Base-by-base conservation (phyloP, 2,797 vertebrate genomes). In the Sebastolobus alascanus region DNA sequence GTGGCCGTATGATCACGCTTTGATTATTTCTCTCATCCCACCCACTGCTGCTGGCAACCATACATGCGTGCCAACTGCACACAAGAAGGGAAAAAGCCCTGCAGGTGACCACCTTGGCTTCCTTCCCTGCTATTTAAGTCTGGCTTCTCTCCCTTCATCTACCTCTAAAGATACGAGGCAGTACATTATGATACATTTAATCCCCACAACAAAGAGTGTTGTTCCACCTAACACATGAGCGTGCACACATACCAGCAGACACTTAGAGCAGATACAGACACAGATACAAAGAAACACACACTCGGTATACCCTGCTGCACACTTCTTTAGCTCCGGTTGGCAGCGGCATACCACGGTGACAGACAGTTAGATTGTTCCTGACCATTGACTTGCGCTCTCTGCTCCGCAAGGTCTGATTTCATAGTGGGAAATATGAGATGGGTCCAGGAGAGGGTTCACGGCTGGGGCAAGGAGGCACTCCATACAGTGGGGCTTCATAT, bases 331-430 rank as follows among this genome's bases (percentile, higher is more conserved):
- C 86, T 87, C 82, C 64, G 74, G 68, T 84, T 94, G 93, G 93
- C 94, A 92, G 83, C 35, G 20, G 88, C 84, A 87, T 85, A 66
- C 84, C 86, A 38, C 25, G 83, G 70, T 95, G 95, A 96, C 93
- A 94, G 94, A 94, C 95, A 93, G 89, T 95, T 94, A 92, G 93
- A 96, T 96, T 96, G 95, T 96, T 96, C 95, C 90, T 95, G 94
- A 92, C 91, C 94, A 94, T 88, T 93, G 94, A 94, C 91, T 94
- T 94, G 93, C 86, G 84, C 89, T 91, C 90, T 90, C 80, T 92
- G 92, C 93, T 94, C 93, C 84, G 88, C 83, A 70, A 94, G 95
- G 87, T 96, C 94, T 94, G 93, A 94, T 96, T 95, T 95, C 95
- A 95, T 90, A 93, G 89, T 92, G 86, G 91, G 95, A 94, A 95